Percentiles rank a stretch among this genome's conserved stretches.
Evolutionary conservation across 2,797 vertebrate genomes (phyloP).

Genomic region (Carduelis carduelis): DNA sequence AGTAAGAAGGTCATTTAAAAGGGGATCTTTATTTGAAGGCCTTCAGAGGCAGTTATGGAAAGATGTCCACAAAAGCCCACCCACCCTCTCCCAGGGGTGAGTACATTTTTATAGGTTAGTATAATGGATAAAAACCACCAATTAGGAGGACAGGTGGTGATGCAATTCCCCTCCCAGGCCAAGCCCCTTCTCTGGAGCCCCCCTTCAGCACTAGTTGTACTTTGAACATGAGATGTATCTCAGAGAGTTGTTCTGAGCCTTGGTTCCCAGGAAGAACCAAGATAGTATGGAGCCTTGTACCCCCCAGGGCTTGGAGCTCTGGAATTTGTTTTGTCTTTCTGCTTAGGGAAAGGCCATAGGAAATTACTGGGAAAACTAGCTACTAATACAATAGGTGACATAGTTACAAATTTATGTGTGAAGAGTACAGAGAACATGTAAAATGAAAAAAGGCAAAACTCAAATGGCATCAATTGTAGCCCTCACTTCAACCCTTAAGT

Average conservation of each 20-base stretch:
- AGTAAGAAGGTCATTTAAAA: neutral
- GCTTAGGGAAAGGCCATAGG: neutral
- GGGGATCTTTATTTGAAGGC: neutral
- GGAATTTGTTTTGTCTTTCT: neutral
- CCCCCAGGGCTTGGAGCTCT: neutral
- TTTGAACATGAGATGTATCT: neutral
- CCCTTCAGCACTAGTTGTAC: neutral
- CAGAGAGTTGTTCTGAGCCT: rapidly evolving
- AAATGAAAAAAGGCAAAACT: neutral
- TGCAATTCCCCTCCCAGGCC: no score
- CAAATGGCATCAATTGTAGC: neutral
- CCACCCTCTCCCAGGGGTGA: neutral
- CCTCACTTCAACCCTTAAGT: neutral
- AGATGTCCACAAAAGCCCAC: neutral
- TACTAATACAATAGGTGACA: neutral
- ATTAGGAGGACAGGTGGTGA: neutral
- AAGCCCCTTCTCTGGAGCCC: no score
- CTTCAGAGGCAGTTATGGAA: no score
- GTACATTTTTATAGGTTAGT: neutral
- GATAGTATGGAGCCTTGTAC: rapidly evolving
- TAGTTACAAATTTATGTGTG: neutral
- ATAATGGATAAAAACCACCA: neutral
- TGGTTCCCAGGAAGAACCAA: neutral
- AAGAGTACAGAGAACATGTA: neutral
- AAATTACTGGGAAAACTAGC: neutral